These are phyloP conservation scores for Macroglossus sobrinus DNA, from an alignment of 2,113 vertebrate species.

Conservation along the genomic window DNA sequence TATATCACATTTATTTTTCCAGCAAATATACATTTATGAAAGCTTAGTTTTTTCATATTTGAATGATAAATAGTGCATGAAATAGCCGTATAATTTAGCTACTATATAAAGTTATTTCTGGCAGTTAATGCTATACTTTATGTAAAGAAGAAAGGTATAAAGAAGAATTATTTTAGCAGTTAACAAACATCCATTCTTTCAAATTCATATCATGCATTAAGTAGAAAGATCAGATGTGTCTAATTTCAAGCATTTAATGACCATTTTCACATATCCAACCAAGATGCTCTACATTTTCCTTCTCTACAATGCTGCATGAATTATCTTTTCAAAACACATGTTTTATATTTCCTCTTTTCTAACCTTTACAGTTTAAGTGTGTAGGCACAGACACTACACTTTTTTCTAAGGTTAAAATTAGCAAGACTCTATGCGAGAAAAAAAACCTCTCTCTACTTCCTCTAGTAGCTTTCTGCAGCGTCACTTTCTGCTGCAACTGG, in stretches of 20 bases:
- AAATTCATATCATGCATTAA: neutral
- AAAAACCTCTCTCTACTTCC: neutral
- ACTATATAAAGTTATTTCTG: conserved; percentile 27
- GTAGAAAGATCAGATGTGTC: neutral
- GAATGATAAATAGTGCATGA: conserved; percentile 28
- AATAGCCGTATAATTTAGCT: neutral
- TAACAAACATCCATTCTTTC: neutral
- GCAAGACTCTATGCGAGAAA: neutral
- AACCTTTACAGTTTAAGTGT: neutral
- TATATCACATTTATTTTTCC: neutral
- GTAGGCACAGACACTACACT: neutral
- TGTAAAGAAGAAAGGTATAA: neutral
- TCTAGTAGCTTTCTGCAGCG: neutral
- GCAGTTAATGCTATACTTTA: neutral
- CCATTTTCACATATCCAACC: neutral
- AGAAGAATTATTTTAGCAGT: neutral
- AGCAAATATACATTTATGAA: conserved; percentile 14
- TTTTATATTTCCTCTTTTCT: neutral
- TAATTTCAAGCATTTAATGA: neutral
- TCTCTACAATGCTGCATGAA: neutral
- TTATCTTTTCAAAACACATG: neutral
- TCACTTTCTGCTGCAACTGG: neutral
- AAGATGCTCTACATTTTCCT: neutral
- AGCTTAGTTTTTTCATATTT: conserved; percentile 36
- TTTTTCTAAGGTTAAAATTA: neutral